These are phyloP conservation scores for Muschampia plurimacula DNA, from an alignment of 2,888 invertebrate species.

Conservation along the genomic window DNA sequence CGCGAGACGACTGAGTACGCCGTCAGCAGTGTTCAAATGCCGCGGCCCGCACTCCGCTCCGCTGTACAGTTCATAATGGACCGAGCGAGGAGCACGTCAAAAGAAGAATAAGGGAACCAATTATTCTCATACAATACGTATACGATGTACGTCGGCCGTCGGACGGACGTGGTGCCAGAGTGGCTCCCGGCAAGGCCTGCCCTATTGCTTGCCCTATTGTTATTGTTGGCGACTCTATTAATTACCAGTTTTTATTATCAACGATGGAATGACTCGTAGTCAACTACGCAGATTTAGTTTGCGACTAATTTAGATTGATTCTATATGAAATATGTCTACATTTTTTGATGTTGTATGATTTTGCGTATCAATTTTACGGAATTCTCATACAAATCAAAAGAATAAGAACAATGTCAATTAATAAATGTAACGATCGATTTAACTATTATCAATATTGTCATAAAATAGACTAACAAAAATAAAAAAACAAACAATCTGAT, in stretches of 20 bases:
- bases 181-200: constrained; percentile 63
- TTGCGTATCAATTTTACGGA: too few species aligned
- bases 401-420: too few species aligned
- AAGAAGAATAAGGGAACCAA: constrained; percentile 82
- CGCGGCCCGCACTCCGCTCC: constrained; percentile 58
- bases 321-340: background rate
- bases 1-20: constrained; percentile 77
- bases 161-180: constrained; percentile 75
- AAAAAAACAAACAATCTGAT: too few species aligned
- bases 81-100: constrained; percentile 73
- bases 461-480: too few species aligned
- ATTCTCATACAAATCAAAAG: too few species aligned
- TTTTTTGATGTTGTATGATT: too few species aligned
- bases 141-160: constrained; percentile 69
- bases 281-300: constrained; percentile 8
- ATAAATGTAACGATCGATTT: too few species aligned
- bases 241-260: constrained; percentile 12
- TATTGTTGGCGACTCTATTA: background rate
- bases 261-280: constrained; percentile 1
- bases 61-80: constrained; percentile 74
- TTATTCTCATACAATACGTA: constrained; percentile 82
- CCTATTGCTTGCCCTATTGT: background rate
- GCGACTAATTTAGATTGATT: background rate
- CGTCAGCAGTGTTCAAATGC: constrained; percentile 82
- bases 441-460: too few species aligned